Evolutionary conservation across 2,888 invertebrate genomes (phyloP), one percentile per base, ranked within the genome.

Genomic region (Lithosia quadra): DNA sequence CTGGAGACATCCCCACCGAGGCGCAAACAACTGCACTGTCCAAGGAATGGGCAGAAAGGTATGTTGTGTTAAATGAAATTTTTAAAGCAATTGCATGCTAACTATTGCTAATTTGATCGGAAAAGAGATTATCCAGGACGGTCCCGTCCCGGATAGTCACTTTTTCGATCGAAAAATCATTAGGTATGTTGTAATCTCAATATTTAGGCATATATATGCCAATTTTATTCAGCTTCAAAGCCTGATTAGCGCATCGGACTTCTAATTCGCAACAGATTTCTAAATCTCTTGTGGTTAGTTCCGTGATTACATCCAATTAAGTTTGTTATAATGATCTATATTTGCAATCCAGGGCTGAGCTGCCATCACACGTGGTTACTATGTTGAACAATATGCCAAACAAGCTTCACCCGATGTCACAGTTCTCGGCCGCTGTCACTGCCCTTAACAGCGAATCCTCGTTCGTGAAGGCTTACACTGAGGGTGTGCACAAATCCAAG

Each of bases 321-420:
- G 34, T 10, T 10, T 34, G 9, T 39, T 4, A 28, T 28, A 9
- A 10, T 55, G 21, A n/a, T 15, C 22, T 28, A 3, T 49, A 49
- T 49, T 62, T 33, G 7, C 62, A 5, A 34, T 64, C 1, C 69
- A 97, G 98, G 86, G 98, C 99, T n/a, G 97, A 98, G 83, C 93
- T 99, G 21, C 99, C 99, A 10, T 95, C 97, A 34, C 99, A 99
- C 91, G 98, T 99, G n/a, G 98, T 98, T 65, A 97, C 97, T 62
- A 97, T 99, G 96, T 95, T 99, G 84, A 98, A 99, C 95, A 98
- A 98, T 92, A 97, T 99, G 93, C 99, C 99, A 21, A 96, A 96
- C 84, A 96, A 96, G 84, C 95, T 99, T 69, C 99, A 99, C 89
- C 99, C 99, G 1, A 99, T 99, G 99, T 97, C 98, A 0, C 99